Evolutionary conservation across 2,113 vertebrate genomes (phyloP), one percentile per base, ranked within the genome.

Genomic region (Cochlearius cochlearius): DNA sequence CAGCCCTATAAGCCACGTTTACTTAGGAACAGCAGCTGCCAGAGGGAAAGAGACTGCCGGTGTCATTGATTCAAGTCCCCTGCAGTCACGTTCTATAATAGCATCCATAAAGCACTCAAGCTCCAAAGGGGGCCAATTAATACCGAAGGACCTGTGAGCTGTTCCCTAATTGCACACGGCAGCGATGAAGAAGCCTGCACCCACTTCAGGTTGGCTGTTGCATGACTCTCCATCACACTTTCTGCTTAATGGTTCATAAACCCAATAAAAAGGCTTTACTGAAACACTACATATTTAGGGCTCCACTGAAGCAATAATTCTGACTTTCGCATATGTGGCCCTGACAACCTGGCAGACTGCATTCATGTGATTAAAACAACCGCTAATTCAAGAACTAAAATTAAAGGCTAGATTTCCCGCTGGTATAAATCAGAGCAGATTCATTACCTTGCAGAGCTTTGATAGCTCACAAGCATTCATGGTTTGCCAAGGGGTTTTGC

Each of bases 81-180:
- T 88, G 90, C 64, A 94, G 52, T 75, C 64, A 45, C 2, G 1
- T 29, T 78, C 67, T 91, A 52, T 69, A 88, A 95, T 0, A 68
- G 50, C 67, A 50, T 79, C 68, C 90, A 86, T 76, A 90, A 95
- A 92, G 74, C 0, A 2, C 77, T 94, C 78, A 50, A 58, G 71
- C 85, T 90, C 85, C 81, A 73, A 63, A 88, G 75, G 74, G 74
- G 63, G 66, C 62, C 80, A 95, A 95, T 96, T 95, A 96, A 86
- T 88, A 47, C 39, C 6, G 7, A 87, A 89, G 50, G 60, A 91
- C 87, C 92, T 82, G 68, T 55, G 75, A 91, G 84, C 47, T 50
- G 34, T 22, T 69, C 47, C 66, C 43, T 86, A 75, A 81, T 59
- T 73, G 76, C 75, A 84, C 23, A 60, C 66, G 76, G 67, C 63